phyloP scores from a whole-genome alignment of 1,140 invertebrate species.

The Diabrotica undecimpunctata region DNA sequence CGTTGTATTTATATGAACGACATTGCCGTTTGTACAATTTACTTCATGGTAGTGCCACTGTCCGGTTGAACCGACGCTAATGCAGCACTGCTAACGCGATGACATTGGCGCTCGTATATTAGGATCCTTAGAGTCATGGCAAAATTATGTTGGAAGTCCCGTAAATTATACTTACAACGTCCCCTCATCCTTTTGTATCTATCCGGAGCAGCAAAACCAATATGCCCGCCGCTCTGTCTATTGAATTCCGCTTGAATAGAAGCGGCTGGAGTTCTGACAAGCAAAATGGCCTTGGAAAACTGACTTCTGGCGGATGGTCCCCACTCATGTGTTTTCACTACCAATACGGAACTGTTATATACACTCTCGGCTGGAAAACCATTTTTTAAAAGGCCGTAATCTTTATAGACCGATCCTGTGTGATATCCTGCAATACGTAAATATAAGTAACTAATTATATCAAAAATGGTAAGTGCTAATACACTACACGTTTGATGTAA shows the following conservation, averaged over 20 bases:
- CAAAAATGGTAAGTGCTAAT: no score
- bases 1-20: no score
- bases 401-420: slow-evolving; percentile 76
- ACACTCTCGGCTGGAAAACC: slow-evolving; percentile 77
- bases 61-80: no score
- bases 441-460: no score
- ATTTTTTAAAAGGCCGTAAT: slow-evolving; percentile 67
- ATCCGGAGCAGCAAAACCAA: slow-evolving; percentile 64
- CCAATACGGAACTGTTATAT: slow-evolving; percentile 67
- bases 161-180: slow-evolving; percentile 54
- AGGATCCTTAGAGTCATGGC: no score
- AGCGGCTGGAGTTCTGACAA: slow-evolving; percentile 67
- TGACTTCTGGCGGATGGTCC: slow-evolving; percentile 56
- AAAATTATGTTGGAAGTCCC: no score
- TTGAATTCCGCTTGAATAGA: slow-evolving; percentile 73
- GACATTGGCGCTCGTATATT: no score
- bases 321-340: slow-evolving; percentile 78
- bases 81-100: no score
- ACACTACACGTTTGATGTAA: no score
- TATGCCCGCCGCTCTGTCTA: slow-evolving; percentile 66
- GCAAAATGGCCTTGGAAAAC: slow-evolving; percentile 64
- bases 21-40: no score
- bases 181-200: slow-evolving; percentile 59
- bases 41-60: no score
- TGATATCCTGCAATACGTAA: slow-evolving; percentile 54